Evolutionary conservation across 2,113 vertebrate species (phyloP), one percentile per base, ranked within the genome.

Genomic region (Oophaga pumilio): DNA sequence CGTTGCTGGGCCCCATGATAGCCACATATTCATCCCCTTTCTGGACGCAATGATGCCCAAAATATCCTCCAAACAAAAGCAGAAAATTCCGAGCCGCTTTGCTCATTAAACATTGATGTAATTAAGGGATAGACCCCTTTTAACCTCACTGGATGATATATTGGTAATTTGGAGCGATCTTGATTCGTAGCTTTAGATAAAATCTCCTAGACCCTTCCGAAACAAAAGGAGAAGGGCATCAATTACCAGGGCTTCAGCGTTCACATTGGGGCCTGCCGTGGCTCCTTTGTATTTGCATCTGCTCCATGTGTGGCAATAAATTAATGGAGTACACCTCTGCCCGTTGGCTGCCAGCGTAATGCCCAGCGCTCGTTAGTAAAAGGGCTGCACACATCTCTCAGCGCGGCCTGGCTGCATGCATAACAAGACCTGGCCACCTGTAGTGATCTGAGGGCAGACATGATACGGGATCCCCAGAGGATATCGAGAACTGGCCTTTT

Each of bases 391-490:
- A 59, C 66, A 52, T 83, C 71, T 82, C 60, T 83, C 81, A 88
- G 28, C 68, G 4, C 60, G 13, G 64, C 77, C n/a, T 10, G 17
- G 20, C 50, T 76, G 59, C 60, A 52, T 82, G 78, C 11, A 26
- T 87, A 74, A 71, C 86, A 73, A n/a, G 10, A 12, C 57, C 18
- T 53, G 86, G 79, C 86, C 79, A 88, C 73, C 87, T 88, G 81
- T 88, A 77, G 59, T 66, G 87, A 88, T 64, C 86, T 76, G 53
- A 87, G 74, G 77, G 78, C 64, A 57, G 79, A 68, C 86, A 83
- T 81, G 66, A 52, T 81, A 82, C n/a, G 13, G 18, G 62, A 20
- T 28, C 87, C 81, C 81, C 12, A 5, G 73, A 68, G 87, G 81
- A 88, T 68, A 77, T 60, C 84, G n/a, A 43, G 59, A 88, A 12